phyloP scores from a whole-genome alignment of 2,888 invertebrate species.

The Zaprionus lineosus region DNA sequence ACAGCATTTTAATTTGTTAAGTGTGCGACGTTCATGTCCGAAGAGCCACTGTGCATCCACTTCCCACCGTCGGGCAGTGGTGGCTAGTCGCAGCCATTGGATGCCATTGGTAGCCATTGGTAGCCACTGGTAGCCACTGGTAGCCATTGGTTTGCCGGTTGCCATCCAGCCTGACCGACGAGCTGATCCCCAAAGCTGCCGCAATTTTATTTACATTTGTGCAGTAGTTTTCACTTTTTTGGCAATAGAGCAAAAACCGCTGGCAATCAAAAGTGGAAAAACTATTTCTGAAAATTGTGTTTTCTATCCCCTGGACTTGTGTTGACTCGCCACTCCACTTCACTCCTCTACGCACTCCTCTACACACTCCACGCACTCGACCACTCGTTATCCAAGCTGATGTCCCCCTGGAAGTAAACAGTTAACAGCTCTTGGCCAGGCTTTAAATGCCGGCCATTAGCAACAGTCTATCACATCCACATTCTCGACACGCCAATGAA shows the following conservation, averaged over 20 bases:
- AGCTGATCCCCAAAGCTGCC: conserved; percentile 39
- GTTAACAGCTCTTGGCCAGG: conserved; percentile 19
- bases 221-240: conserved; percentile 29
- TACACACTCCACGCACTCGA: too few species aligned
- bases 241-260: conserved; percentile 1
- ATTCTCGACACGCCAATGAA: conserved; percentile 63
- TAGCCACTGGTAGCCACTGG: conserved; percentile 20
- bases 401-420: conserved; percentile 27
- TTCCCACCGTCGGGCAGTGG: neutral
- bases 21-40: conserved; percentile 51
- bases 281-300: conserved; percentile 35
- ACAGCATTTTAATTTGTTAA: conserved; percentile 72
- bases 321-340: too few species aligned
- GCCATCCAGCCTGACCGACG: too few species aligned
- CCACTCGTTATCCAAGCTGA: neutral
- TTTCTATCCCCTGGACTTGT: neutral
- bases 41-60: conserved; percentile 10
- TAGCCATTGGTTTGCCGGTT: too few species aligned
- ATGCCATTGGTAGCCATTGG: neutral
- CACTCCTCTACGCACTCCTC: too few species aligned
- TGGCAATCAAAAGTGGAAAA: conserved; percentile 43
- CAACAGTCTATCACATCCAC: conserved; percentile 46
- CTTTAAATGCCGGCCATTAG: conserved; percentile 54
- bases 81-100: neutral
- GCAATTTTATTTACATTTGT: conserved; percentile 56